A percentile compares a stretch with the other conserved stretches of the same genome.
Evolutionary conservation across 2,888 invertebrate species (phyloP).

Genomic region (Amiota communis): DNA sequence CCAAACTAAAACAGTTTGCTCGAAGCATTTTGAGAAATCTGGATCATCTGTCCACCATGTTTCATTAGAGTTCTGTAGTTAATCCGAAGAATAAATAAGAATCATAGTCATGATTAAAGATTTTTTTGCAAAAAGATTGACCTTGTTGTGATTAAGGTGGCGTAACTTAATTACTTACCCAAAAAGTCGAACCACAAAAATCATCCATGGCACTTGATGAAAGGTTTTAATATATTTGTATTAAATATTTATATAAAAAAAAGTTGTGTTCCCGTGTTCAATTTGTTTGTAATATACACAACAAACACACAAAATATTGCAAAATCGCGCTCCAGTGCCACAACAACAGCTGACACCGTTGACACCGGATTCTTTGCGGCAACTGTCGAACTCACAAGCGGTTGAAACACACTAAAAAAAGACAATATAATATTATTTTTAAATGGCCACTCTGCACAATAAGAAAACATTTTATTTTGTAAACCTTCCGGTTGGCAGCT

Average conservation of each 20-base stretch:
- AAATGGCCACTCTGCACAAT: too few relatives aligned
- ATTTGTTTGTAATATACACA: conserved; percentile 16
- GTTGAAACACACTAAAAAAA: conserved; percentile 20
- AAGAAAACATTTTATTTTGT: too few relatives aligned
- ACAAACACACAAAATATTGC: conserved; percentile 26
- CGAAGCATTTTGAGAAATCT: conserved; percentile 91
- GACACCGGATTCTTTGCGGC: too few relatives aligned
- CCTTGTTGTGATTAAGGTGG: conserved; percentile 25
- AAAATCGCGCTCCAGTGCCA: conserved; percentile 27
- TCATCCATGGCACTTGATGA: conserved; percentile 78
- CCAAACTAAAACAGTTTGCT: conserved; percentile 93
- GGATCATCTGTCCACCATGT: conserved; percentile 89
- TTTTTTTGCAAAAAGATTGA: conserved; percentile 1
- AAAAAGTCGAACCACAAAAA: conserved; percentile 86
- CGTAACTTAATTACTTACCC: conserved; percentile 78
- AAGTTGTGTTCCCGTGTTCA: conserved; percentile 31
- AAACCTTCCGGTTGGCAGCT: too few relatives aligned
- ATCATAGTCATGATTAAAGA: too few relatives aligned
- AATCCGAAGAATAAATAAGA: conserved; percentile 46
- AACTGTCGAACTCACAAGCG: conserved; percentile 30
- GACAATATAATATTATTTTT: conserved; percentile 26
- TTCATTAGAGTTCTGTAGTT: conserved; percentile 81
- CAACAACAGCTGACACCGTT: conserved; percentile 38
- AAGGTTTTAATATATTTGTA: conserved; percentile 50
- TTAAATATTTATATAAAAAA: too few relatives aligned